These are phyloP conservation scores for Halisarca cf. caerulea DNA, from an alignment of 37 sponge, comb jelly and placozoan genomes.

Conservation along the genomic window DNA sequence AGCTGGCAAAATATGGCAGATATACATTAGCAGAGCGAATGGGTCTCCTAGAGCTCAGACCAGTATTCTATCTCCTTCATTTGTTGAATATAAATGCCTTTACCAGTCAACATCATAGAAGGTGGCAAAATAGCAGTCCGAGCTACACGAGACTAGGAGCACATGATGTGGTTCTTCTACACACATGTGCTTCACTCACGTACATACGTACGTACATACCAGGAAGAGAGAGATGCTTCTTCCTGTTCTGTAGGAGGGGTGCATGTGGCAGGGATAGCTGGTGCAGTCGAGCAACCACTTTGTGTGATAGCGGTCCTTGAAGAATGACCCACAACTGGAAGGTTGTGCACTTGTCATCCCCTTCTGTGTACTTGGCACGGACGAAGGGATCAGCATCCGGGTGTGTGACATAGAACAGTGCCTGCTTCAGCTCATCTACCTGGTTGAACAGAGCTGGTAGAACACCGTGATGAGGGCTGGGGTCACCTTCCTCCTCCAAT, in stretches of 20 bases:
- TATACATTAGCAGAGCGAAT: too few species aligned
- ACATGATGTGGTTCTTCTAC: too few species aligned
- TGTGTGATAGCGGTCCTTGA: constrained; percentile 51
- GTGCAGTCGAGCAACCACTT: background rate
- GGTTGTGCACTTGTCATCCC: background rate
- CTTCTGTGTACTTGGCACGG: background rate
- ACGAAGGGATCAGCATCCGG: background rate
- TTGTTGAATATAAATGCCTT: too few species aligned
- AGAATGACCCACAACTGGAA: constrained; percentile 65
- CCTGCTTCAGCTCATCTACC: background rate
- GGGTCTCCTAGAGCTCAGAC: too few species aligned
- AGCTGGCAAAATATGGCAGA: too few species aligned
- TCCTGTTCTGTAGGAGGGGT: constrained; percentile 20
- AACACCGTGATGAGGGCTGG: background rate
- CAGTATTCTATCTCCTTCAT: too few species aligned
- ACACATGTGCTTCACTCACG: too few species aligned
- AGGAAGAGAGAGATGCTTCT: constrained; percentile 39
- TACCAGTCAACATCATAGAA: too few species aligned
- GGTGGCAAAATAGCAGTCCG: too few species aligned
- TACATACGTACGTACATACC: background rate
- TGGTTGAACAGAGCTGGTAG: constrained; percentile 32
- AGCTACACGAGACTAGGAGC: too few species aligned
- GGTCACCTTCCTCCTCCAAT: background rate
- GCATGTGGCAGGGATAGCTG: constrained; percentile 21
- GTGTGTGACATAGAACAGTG: constrained; percentile 4